Percentiles rank a stretch among this genome's conserved stretches.
These are phyloP conservation scores for Pituophis catenifer DNA, from an alignment of 2,113 vertebrate genomes.

Conservation along the genomic window DNA sequence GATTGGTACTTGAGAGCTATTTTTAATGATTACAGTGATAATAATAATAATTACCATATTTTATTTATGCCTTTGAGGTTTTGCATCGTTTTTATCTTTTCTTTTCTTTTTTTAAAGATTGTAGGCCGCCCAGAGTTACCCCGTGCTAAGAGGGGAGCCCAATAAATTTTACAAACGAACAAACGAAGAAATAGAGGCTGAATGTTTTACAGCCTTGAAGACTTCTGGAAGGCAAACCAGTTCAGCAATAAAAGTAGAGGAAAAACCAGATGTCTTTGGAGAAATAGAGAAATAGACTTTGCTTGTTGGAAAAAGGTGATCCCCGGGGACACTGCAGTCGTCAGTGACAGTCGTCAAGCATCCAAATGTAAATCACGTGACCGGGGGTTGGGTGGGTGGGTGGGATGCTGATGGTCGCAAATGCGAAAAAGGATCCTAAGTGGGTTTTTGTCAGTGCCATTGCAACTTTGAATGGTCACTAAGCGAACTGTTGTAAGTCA, in stretches of 20 bases:
- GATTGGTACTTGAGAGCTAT: not conserved
- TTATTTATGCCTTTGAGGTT: not conserved
- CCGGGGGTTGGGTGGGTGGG: no score
- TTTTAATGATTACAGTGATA: not conserved
- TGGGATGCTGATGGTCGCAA: no score
- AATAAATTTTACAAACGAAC: no score
- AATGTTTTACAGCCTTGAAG: not conserved
- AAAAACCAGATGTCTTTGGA: not conserved
- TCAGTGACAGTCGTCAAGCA: no score
- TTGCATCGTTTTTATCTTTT: not conserved
- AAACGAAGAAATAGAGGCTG: not conserved
- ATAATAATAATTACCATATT: not conserved
- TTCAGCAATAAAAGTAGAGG: not conserved
- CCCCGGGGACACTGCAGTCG: no score
- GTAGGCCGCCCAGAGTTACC: not conserved
- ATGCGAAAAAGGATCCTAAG: no score
- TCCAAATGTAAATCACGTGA: no score
- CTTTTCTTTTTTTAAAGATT: not conserved
- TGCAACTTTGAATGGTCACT: no score
- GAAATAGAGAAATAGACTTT: not conserved
- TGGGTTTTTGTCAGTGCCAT: no score
- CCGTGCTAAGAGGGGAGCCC: no score
- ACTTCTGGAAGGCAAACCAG: not conserved
- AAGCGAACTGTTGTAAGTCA: no score
- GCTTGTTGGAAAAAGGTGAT: no score